Conservation (phyloP, 1,140 invertebrate species). For the Hycleus phaleratus region DNA sequence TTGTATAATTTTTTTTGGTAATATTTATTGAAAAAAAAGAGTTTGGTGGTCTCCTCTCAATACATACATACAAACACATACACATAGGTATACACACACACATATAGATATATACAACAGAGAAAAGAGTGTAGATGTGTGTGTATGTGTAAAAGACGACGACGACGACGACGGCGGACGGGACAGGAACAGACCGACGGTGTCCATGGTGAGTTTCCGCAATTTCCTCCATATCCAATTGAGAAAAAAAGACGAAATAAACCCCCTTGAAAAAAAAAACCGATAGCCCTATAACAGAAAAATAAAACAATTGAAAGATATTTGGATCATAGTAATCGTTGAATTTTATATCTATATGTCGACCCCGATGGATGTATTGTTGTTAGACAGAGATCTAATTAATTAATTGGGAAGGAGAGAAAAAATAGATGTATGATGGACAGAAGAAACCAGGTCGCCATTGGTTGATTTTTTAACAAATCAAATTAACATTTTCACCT, state of each 20-base stretch:
- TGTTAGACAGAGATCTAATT: not conserved
- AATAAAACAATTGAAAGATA: not conserved
- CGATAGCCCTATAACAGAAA: not conserved
- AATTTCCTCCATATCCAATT: not conserved
- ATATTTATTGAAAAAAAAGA: not conserved
- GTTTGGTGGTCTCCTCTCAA: not conserved
- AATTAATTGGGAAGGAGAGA: not conserved
- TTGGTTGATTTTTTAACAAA: constrained; percentile 18
- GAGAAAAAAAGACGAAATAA: no score
- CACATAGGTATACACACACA: no score
- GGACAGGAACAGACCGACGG: constrained; percentile 25
- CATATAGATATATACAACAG: not conserved
- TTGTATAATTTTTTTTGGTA: constrained; percentile 13
- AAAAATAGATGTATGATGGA: not conserved
- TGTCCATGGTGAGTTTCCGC: constrained; percentile 38
- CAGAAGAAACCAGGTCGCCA: not conserved
- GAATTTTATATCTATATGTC: not conserved
- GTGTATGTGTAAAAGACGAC: no score
- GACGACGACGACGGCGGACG: not conserved
- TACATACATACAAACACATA: not conserved
- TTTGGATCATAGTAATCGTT: not conserved
- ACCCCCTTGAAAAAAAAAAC: no score
- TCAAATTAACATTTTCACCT: constrained; percentile 53
- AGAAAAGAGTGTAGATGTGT: constrained; percentile 6
- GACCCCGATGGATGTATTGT: not conserved